Conservation (phyloP, 2,888 invertebrate genomes). For the Troglohyphantes excavatus region DNA sequence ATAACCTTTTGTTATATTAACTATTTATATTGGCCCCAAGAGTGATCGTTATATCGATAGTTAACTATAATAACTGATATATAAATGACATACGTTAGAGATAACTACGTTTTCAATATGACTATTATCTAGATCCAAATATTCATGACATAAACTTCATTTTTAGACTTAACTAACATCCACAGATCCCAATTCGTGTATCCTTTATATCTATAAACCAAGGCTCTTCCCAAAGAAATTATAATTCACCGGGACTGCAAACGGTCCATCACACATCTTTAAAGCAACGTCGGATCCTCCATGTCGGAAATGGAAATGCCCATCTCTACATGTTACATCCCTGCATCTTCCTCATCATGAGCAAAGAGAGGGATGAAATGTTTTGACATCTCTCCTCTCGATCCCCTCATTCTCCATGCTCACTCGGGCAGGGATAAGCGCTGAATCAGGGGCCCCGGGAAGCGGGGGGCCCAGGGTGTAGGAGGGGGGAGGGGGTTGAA, state of each 20-base stretch:
- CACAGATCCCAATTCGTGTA: too few species aligned
- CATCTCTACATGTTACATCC: constrained; percentile 25
- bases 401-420: constrained; percentile 60
- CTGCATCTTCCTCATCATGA: constrained; percentile 48
- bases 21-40: too few species aligned
- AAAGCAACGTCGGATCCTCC: neutral
- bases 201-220: too few species aligned
- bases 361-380: constrained; percentile 29
- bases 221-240: neutral
- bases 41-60: too few species aligned
- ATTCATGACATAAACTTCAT: too few species aligned
- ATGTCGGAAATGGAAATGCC: neutral
- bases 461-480: neutral
- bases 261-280: neutral
- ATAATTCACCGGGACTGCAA: neutral
- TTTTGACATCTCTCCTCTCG: constrained; percentile 37
- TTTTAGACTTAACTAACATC: too few species aligned
- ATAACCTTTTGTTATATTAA: too few species aligned
- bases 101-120: too few species aligned
- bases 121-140: too few species aligned
- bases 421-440: constrained; percentile 72
- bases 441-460: constrained; percentile 61
- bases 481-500: neutral
- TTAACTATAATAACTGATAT: too few species aligned
- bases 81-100: too few species aligned